Conservation (phyloP, 2,797 vertebrate genomes). For the Amniataba percoides region DNA sequence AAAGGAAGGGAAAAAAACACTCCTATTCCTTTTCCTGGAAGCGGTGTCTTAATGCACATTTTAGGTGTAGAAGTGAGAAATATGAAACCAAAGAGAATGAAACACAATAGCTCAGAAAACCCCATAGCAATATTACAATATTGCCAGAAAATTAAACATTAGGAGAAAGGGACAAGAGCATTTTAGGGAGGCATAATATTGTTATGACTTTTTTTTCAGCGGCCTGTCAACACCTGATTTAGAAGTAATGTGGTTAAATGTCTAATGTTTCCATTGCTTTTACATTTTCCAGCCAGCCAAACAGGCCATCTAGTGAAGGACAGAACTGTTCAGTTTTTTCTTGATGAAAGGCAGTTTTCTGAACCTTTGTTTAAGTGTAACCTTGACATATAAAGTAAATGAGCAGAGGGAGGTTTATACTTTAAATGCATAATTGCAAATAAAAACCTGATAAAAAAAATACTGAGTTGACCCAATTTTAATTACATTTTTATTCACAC, state of each 20-base stretch:
- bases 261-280: constrained; percentile 81
- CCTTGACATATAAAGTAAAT: constrained; percentile 48
- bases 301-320: constrained; percentile 53
- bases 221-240: constrained; percentile 85
- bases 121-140: constrained; percentile 85
- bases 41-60: constrained; percentile 87
- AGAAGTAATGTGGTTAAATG: constrained; percentile 85
- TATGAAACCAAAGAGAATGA: constrained; percentile 85
- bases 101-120: constrained; percentile 84
- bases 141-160: constrained; percentile 89
- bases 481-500: not conserved
- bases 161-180: constrained; percentile 81
- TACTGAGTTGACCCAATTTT: not conserved
- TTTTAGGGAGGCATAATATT: constrained; percentile 84
- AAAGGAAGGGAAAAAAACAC: constrained; percentile 69
- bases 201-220: constrained; percentile 74
- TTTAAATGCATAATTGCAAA: constrained; percentile 1
- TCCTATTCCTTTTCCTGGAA: constrained; percentile 86
- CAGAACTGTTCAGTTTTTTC: constrained; percentile 62
- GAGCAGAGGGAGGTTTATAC: constrained; percentile 30
- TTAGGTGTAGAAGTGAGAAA: constrained; percentile 88
- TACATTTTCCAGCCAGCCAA: constrained; percentile 62
- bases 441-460: constrained; percentile 8
- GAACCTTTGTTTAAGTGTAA: constrained; percentile 59
- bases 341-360: constrained; percentile 48